phyloP scores from a whole-genome alignment of 2,888 invertebrate genomes.

The Cheilosia grossa region DNA sequence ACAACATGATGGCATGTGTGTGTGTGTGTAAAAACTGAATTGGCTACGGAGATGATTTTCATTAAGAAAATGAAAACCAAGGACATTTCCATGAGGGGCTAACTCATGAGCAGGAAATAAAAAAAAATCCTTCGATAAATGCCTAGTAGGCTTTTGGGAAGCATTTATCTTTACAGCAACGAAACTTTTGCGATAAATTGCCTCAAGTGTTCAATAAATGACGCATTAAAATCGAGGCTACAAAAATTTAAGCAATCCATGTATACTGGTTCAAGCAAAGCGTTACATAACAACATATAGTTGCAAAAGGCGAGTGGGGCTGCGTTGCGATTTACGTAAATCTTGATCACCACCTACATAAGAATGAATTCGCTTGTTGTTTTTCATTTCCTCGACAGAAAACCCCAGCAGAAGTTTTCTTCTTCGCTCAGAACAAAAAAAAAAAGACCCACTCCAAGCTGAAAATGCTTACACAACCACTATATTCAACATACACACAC shows the following conservation, averaged over 20 bases:
- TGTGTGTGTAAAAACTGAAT: slow-evolving; percentile 30
- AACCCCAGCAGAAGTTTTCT: slow-evolving; percentile 43
- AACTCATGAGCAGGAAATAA: not conserved
- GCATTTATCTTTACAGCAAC: slow-evolving; percentile 28
- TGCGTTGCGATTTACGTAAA: slow-evolving; percentile 16
- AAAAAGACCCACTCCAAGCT: slow-evolving; percentile 46
- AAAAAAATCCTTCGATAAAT: not conserved
- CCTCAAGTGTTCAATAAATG: slow-evolving; percentile 36
- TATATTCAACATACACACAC: slow-evolving; percentile 33
- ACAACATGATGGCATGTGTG: slow-evolving; percentile 26
- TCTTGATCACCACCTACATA: slow-evolving; percentile 55
- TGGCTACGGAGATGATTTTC: slow-evolving; percentile 42
- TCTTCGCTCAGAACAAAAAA: not conserved
- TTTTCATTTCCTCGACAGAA: slow-evolving; percentile 16
- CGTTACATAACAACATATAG: slow-evolving; percentile 25
- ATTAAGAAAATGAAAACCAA: slow-evolving; percentile 30
- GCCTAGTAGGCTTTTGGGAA: slow-evolving; percentile 22
- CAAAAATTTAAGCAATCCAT: slow-evolving; percentile 21
- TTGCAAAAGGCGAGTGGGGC: not conserved
- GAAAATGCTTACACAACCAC: slow-evolving; percentile 35
- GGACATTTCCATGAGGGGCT: slow-evolving; percentile 31
- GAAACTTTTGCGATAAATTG: slow-evolving; percentile 22
- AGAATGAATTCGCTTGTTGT: slow-evolving; percentile 31
- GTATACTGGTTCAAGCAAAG: slow-evolving; percentile 12
- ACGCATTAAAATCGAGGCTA: slow-evolving; percentile 32